These are phyloP conservation scores for Pogoniulus pusillus DNA, from an alignment of 2,797 vertebrate species.

Conservation along the genomic window DNA sequence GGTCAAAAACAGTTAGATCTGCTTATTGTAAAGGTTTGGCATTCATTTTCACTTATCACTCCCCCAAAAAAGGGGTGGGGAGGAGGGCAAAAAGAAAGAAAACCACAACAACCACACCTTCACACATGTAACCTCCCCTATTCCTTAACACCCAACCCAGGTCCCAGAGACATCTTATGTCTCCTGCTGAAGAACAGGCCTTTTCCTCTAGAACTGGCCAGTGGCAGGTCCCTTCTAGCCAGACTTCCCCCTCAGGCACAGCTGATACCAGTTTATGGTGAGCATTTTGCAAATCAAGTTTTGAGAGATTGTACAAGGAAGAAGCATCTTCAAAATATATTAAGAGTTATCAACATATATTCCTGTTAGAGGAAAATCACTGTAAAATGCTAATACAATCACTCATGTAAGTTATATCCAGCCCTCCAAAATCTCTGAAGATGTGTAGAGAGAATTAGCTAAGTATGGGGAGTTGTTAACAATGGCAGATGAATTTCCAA, in stretches of 20 bases:
- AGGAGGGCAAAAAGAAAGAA: not conserved
- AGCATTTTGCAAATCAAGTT: not conserved
- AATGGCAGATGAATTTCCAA: not conserved
- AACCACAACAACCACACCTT: not conserved
- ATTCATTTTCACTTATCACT: not conserved
- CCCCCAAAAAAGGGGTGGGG: not conserved
- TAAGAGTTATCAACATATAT: not conserved
- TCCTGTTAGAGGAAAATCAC: not conserved
- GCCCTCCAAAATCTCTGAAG: not conserved
- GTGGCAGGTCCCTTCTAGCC: not conserved
- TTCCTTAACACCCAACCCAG: not conserved
- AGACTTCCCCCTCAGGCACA: not conserved
- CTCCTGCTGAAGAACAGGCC: not conserved
- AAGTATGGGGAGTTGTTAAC: not conserved
- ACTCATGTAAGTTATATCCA: not conserved
- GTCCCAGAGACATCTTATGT: not conserved
- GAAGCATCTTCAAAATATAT: not conserved
- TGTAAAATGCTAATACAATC: not conserved
- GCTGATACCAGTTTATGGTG: not conserved
- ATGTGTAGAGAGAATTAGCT: fast-evolving
- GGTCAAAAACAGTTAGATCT: not conserved
- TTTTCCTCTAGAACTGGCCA: not conserved
- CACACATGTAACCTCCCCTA: not conserved
- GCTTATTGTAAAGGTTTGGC: not conserved
- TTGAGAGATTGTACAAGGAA: not conserved